phyloP scores from a whole-genome alignment of 1,140 invertebrate genomes.

The Maconellicoccus hirsutus region DNA sequence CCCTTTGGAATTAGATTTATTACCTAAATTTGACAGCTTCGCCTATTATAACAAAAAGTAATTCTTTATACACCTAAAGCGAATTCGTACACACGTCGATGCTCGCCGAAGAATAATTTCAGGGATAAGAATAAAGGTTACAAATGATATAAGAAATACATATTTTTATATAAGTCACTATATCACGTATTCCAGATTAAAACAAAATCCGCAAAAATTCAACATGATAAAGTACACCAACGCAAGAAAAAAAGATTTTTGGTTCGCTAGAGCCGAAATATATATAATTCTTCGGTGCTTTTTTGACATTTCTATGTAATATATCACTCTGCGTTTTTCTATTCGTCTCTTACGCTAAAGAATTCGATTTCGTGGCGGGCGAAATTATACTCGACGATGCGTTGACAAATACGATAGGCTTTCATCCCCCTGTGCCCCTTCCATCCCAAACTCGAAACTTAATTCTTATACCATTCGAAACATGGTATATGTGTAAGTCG shows the following conservation, averaged over 20 bases:
- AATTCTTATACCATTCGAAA: too few relatives aligned
- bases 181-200: background rate
- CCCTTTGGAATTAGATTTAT: slow-evolving; percentile 9
- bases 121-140: background rate
- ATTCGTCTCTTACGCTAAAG: background rate
- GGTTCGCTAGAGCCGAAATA: background rate
- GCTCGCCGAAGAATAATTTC: background rate
- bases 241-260: background rate
- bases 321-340: background rate
- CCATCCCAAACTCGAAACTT: too few relatives aligned
- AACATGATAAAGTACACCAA: background rate
- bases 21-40: background rate
- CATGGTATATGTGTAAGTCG: too few relatives aligned
- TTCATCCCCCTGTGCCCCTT: too few relatives aligned
- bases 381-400: background rate
- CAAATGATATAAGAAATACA: background rate
- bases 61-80: background rate
- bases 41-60: slow-evolving; percentile 5
- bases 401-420: background rate
- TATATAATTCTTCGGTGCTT: background rate
- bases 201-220: slow-evolving; percentile 4
- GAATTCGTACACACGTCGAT: too few relatives aligned
- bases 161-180: background rate
- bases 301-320: background rate
- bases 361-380: background rate